A percentile compares a stretch with the other conserved stretches of the same genome.
Conservation (phyloP, 2,113 vertebrate species). For the Chrysemys picta region DNA sequence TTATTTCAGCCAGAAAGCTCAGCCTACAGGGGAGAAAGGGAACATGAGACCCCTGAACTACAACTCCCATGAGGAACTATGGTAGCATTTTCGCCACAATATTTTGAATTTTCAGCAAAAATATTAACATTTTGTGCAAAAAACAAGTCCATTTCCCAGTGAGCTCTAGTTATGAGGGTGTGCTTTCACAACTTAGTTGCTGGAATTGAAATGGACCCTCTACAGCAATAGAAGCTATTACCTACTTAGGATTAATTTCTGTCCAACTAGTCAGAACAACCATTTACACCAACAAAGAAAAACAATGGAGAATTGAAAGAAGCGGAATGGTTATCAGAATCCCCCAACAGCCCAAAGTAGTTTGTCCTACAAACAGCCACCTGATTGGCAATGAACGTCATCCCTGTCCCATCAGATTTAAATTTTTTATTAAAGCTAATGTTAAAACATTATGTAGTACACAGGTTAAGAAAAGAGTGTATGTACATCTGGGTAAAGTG, state of each 20-base stretch:
- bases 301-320: neutral
- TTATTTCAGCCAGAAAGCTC: conserved; percentile 16
- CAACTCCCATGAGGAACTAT: neutral
- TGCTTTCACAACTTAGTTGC: neutral
- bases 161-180: conserved; percentile 47
- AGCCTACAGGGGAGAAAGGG: neutral
- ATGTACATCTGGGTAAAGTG: too few species aligned
- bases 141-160: conserved; percentile 36
- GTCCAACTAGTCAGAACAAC: neutral
- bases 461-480: too few species aligned
- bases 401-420: neutral
- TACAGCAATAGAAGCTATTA: neutral
- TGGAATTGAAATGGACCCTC: neutral
- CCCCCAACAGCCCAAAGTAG: neutral
- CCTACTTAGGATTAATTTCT: conserved; percentile 1
- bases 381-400: neutral
- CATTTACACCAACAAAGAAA: neutral
- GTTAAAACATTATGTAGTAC: too few species aligned
- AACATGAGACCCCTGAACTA: conserved; percentile 18
- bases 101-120: conserved; percentile 5
- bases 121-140: neutral
- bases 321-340: neutral
- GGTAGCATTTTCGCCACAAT: conserved; percentile 35
- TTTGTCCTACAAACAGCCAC: neutral
- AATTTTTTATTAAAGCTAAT: too few species aligned